Base-by-base conservation (phyloP, 2,888 invertebrate genomes). In the Volucella inanis region DNA sequence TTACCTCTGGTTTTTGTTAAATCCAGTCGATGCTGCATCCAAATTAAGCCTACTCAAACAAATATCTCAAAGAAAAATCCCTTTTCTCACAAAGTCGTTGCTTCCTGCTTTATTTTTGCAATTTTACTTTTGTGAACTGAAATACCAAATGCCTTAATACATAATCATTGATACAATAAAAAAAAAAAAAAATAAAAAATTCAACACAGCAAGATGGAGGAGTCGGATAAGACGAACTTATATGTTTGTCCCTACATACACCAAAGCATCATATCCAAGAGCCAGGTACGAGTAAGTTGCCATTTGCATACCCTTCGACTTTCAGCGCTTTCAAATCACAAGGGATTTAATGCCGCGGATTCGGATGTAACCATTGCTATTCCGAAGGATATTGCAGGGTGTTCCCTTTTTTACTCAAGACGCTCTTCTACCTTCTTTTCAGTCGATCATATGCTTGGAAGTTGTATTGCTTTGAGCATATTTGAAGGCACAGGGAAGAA, bases 331-430 rank as follows among this genome's bases (percentile, higher is more conserved):
- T 43, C 64, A 74, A 83, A 64, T 78, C 83, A 52, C 83, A 52
- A 71, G 84, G 80, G 84, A 75, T 50, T 70, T 79, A 70, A 76
- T 82, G 67, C 61, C 39, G 22, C 11, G 62, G 70, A 76, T 71
- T 84, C 84, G 80, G 80, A 84, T 84, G 80, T 84, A 80, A 84
- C 80, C 84, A 84, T 80, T 84, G 75, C 84, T 75, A 71, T 75
- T 31, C 59, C 75, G 31, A 70, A 80, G 84, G 80, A 84, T 80
- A 82, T 74, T 64, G 31, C 67, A 62, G 43, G 41, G 72, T 31
- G 31, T 31, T 31, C 31, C 31, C 38, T 54, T 6, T 75, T 49
- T 55, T 22, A 18, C 41, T 39, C 31, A 14, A 61, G 15, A 49
- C 31, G 15, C 47, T 70, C 12, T 49, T 39, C 47, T 45, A n/a